Percentiles rank a stretch among this genome's conserved stretches.
Evolutionary conservation across 1,140 invertebrate genomes (phyloP).

Genomic region (Oreohelix idahoensis): DNA sequence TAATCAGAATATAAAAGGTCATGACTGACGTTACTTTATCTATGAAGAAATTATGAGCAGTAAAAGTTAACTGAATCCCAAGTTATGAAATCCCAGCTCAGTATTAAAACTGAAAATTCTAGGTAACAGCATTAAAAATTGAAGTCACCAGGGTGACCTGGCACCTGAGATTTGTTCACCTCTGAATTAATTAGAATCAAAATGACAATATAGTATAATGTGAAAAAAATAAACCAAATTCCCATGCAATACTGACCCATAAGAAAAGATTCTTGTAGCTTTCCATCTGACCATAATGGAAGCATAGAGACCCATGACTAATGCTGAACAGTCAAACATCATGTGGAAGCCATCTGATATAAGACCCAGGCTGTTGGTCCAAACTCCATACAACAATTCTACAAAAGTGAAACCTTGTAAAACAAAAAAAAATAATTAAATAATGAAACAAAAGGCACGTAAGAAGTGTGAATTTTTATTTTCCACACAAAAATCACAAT

Average conservation of each 20-base stretch:
- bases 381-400: slow-evolving; percentile 94
- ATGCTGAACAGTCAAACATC: slow-evolving; percentile 98
- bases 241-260: slow-evolving; percentile 78
- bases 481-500: too few species aligned
- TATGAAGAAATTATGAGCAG: too few species aligned
- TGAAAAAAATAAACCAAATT: background rate
- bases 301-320: slow-evolving; percentile 92
- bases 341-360: slow-evolving; percentile 99
- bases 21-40: too few species aligned
- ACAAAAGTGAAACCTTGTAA: slow-evolving; percentile 84
- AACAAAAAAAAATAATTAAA: background rate
- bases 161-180: too few species aligned
- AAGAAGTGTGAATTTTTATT: background rate
- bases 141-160: too few species aligned
- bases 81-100: too few species aligned
- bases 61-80: too few species aligned
- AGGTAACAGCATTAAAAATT: too few species aligned
- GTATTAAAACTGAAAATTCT: too few species aligned
- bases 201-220: too few species aligned
- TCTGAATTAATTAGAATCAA: too few species aligned
- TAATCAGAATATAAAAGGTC: too few species aligned
- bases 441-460: background rate
- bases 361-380: slow-evolving; percentile 93
- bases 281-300: slow-evolving; percentile 89
- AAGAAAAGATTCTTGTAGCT: slow-evolving; percentile 93